A percentile compares a stretch with the other conserved stretches of the same genome.
Evolutionary conservation across 1,140 invertebrate species (phyloP).

Genomic region (Colletes gigas): DNA sequence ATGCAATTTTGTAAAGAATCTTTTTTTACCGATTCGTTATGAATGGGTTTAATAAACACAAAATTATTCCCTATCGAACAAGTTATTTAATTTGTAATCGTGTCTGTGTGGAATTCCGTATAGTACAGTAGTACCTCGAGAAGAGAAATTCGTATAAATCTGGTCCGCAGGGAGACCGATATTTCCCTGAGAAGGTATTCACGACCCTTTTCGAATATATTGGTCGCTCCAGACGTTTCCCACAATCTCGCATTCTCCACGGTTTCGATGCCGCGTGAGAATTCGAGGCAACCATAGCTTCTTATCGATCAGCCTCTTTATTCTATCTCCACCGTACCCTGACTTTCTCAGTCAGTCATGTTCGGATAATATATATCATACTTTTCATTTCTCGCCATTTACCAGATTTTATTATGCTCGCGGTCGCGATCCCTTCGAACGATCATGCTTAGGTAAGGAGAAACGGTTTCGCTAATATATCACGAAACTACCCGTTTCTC

Average conservation of each 20-base stretch:
- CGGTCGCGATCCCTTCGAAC: no score
- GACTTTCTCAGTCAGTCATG: slow-evolving; percentile 19
- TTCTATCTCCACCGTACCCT: slow-evolving; percentile 1
- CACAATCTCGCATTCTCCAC: slow-evolving; percentile 40
- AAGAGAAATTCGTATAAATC: slow-evolving; percentile 34
- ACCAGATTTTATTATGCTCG: slow-evolving; percentile 12
- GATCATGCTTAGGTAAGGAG: not conserved
- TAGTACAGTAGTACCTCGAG: slow-evolving; percentile 6
- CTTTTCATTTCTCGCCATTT: not conserved
- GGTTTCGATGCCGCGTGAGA: slow-evolving; percentile 25
- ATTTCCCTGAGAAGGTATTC: slow-evolving; percentile 30
- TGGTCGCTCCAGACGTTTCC: slow-evolving; percentile 35
- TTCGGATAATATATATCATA: slow-evolving; percentile 20
- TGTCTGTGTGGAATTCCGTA: not conserved
- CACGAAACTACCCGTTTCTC: no score
- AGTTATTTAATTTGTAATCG: not conserved
- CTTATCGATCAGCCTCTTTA: slow-evolving; percentile 34
- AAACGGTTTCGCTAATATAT: not conserved
- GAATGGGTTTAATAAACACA: no score
- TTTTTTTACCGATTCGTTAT: no score
- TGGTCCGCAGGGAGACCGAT: not conserved
- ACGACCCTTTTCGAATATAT: slow-evolving; percentile 36
- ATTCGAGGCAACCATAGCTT: slow-evolving; percentile 35
- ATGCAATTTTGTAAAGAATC: no score
- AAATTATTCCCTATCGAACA: no score